Evolutionary conservation across 2,888 invertebrate species (phyloP).

Genomic region (Phortica magna): DNA sequence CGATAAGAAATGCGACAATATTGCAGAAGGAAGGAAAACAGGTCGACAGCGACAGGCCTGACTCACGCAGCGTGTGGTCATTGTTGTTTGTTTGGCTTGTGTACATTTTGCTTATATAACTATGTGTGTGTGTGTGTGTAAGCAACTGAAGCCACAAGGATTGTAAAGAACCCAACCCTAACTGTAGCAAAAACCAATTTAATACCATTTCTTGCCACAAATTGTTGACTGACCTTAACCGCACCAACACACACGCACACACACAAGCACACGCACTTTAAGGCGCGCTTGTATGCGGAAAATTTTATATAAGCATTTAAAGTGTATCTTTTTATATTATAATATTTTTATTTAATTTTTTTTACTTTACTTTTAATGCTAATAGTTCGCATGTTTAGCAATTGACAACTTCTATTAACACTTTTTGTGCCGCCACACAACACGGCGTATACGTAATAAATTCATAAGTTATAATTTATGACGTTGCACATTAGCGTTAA

Average conservation of each 20-base stretch:
- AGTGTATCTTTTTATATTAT: neutral
- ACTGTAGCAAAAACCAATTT: neutral
- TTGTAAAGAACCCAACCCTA: neutral
- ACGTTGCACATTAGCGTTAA: neutral
- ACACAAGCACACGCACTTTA: neutral
- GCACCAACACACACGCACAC: neutral
- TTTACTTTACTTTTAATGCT: neutral
- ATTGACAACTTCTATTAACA: too few species aligned
- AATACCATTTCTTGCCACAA: neutral
- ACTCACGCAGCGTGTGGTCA: slow-evolving; percentile 13
- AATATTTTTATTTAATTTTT: neutral
- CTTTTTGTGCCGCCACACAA: too few species aligned
- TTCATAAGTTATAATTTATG: neutral
- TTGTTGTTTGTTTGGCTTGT: slow-evolving; percentile 28
- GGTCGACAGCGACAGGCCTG: neutral
- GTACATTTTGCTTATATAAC: neutral
- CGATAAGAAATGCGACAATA: neutral
- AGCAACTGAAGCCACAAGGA: neutral
- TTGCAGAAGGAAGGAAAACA: neutral
- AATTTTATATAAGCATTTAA: neutral
- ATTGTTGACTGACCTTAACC: slow-evolving; percentile 5
- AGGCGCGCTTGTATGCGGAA: slow-evolving; percentile 14
- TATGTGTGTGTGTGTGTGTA: neutral
- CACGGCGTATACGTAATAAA: too few species aligned
- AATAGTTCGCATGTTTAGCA: too few species aligned